Percentiles rank a stretch among this genome's conserved stretches.
Evolutionary conservation across 2,888 invertebrate species (phyloP).

Genomic region (Cotesia congregata): DNA sequence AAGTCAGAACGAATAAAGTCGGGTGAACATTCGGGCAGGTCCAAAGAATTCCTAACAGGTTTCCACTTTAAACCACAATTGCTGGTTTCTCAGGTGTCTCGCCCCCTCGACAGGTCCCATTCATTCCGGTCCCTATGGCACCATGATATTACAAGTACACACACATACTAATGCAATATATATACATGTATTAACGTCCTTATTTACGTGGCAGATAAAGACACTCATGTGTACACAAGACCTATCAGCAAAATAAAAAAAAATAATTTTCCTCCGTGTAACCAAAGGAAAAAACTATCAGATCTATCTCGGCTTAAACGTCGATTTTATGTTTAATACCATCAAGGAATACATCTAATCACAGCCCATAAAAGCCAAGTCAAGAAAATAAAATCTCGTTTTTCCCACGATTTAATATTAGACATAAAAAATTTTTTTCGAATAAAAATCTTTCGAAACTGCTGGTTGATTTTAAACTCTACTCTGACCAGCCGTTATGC

Average conservation of each 20-base stretch:
- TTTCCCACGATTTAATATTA: constrained; percentile 8
- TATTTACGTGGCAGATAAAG: neutral
- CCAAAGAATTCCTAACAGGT: constrained; percentile 38
- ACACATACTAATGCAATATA: constrained; percentile 25
- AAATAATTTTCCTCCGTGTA: constrained; percentile 23
- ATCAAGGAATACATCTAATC: constrained; percentile 7
- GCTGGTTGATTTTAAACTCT: constrained; percentile 8
- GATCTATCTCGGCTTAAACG: constrained; percentile 41
- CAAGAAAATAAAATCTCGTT: neutral
- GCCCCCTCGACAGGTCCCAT: constrained; percentile 56
- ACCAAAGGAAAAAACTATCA: constrained; percentile 9
- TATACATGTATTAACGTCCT: neutral
- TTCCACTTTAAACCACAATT: constrained; percentile 26
- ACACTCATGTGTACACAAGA: neutral
- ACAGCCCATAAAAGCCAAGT: constrained; percentile 15
- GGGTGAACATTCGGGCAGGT: constrained; percentile 32
- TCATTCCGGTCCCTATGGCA: constrained; percentile 48
- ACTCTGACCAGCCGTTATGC: constrained; percentile 10
- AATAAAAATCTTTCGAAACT: constrained; percentile 6
- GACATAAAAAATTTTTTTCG: neutral
- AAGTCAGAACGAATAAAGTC: constrained; percentile 30
- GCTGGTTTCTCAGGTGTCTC: constrained; percentile 51
- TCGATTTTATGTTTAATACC: constrained; percentile 27
- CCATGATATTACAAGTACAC: constrained; percentile 29
- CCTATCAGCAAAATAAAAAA: neutral